Evolutionary conservation across 2,797 vertebrate species (phyloP).

Genomic region (Epinephelus malabaricus): DNA sequence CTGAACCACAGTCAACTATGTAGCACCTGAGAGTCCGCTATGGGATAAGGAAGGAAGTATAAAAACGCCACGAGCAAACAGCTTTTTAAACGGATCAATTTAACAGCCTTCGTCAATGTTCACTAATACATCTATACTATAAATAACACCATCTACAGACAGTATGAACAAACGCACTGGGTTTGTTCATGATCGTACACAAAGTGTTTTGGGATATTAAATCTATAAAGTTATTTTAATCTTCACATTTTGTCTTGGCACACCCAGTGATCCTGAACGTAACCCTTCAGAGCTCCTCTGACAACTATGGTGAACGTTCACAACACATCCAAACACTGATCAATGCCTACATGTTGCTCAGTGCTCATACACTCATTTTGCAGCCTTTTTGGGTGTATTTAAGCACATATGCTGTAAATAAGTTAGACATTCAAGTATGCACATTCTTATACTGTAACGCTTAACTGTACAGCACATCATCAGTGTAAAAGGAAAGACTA

Average conservation of each 20-base stretch:
- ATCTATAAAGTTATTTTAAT: background rate
- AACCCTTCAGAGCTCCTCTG: constrained; percentile 18
- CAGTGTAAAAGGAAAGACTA: constrained; percentile 16
- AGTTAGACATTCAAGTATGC: constrained; percentile 70
- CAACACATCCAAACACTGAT: constrained; percentile 8
- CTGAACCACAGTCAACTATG: constrained; percentile 14
- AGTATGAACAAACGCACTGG: background rate
- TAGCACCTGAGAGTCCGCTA: constrained; percentile 30
- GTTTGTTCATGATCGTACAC: constrained; percentile 11
- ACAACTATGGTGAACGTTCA: background rate
- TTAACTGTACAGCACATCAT: constrained; percentile 27
- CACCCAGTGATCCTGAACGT: constrained; percentile 30
- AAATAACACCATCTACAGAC: constrained; percentile 32
- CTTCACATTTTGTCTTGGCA: constrained; percentile 41
- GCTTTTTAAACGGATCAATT: constrained; percentile 23
- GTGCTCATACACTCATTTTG: background rate
- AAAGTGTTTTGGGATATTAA: background rate
- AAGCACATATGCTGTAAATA: constrained; percentile 55
- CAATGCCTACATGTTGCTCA: constrained; percentile 14
- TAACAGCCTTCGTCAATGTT: constrained; percentile 12
- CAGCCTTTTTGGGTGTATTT: constrained; percentile 11
- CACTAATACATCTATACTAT: constrained; percentile 28
- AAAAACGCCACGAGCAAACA: constrained; percentile 28
- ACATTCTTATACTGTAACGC: constrained; percentile 58
- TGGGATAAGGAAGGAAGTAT: constrained; percentile 5